Evolutionary conservation across 2,888 invertebrate genomes (phyloP).

Genomic region (Yponomeuta evonymella): DNA sequence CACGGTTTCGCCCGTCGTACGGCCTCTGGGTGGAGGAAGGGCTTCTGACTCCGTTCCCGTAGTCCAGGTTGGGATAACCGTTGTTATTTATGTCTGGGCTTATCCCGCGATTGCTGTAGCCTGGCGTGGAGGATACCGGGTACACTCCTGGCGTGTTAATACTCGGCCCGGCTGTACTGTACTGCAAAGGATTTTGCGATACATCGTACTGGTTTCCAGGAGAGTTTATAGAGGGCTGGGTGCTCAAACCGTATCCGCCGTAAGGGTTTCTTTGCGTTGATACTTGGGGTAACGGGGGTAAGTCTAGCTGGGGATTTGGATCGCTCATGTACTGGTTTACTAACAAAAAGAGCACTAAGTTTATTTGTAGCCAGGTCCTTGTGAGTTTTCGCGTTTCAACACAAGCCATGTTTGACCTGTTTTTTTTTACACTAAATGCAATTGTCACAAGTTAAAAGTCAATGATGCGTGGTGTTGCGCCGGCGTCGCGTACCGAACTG

Average conservation of each 20-base stretch:
- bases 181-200: slow-evolving; percentile 43
- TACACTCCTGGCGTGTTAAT: slow-evolving; percentile 45
- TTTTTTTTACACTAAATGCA: slow-evolving; percentile 26
- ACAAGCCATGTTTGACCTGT: slow-evolving; percentile 52
- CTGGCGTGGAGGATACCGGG: slow-evolving; percentile 58
- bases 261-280: slow-evolving; percentile 51
- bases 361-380: slow-evolving; percentile 41
- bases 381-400: slow-evolving; percentile 37
- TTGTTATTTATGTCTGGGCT: slow-evolving; percentile 68
- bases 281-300: slow-evolving; percentile 67
- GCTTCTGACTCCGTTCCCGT: slow-evolving; percentile 41
- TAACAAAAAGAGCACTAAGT: slow-evolving; percentile 34
- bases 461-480: slow-evolving; percentile 61
- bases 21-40: slow-evolving; percentile 51
- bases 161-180: slow-evolving; percentile 48
- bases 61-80: slow-evolving; percentile 56
- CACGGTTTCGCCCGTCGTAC: slow-evolving; percentile 51
- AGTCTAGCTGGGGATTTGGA: slow-evolving; percentile 66
- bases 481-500: slow-evolving; percentile 58
- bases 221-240: slow-evolving; percentile 49
- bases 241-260: slow-evolving; percentile 53
- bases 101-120: slow-evolving; percentile 31
- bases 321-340: slow-evolving; percentile 32
- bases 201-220: slow-evolving; percentile 60
- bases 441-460: slow-evolving; percentile 24